Base-by-base conservation (phyloP, 2,113 vertebrate genomes). In the Podarcis raffonei region DNA sequence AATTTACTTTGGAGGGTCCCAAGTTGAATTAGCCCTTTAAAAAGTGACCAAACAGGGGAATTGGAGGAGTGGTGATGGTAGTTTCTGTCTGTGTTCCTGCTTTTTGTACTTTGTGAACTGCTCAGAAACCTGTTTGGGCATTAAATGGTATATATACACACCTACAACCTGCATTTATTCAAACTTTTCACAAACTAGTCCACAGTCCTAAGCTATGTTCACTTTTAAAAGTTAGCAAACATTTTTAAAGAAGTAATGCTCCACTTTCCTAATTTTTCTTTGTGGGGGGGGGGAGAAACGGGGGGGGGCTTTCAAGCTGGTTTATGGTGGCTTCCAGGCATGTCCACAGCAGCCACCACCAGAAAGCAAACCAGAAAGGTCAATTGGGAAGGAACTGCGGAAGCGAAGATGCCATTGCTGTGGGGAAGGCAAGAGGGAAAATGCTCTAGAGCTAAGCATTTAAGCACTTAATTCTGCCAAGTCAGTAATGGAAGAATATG, bases 401-500 rank as follows among this genome's bases (percentile, higher is more conserved):
- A 88, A 93, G 89, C 87, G 93, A 32, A 93, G 89, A 87, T 80
- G 92, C 83, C 93, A 94, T 91, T 94, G 79, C 89, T 95, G 83
- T 80, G 62, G 76, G 66, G 84, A 88, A 76, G 75, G 42, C 59
- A 20, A 53, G 30, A 53, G 85, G 68, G 35, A 48, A 62, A 2
- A 35, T 80, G 85, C 92, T 87, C 88, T 94, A 81, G 92, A 95
- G 88, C 94, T 90, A 92, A 84, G 90, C 94, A 91, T 92, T 72
- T 89, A 85, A 84, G 83, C 88, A 81, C 88, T 93, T 86, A 37
- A 53, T 79, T 92, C 27, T 96, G 96, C 96, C 96, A 97, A 96
- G 90, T 95, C 93, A 96, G 95, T 96, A 95, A 96, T 95, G 95
- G 96, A 95, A 96, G 95, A 95, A 96, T 94, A 94, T 88, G 86